Base-by-base conservation (phyloP, 2,888 invertebrate species). In the Microctonus aethiopoides region DNA sequence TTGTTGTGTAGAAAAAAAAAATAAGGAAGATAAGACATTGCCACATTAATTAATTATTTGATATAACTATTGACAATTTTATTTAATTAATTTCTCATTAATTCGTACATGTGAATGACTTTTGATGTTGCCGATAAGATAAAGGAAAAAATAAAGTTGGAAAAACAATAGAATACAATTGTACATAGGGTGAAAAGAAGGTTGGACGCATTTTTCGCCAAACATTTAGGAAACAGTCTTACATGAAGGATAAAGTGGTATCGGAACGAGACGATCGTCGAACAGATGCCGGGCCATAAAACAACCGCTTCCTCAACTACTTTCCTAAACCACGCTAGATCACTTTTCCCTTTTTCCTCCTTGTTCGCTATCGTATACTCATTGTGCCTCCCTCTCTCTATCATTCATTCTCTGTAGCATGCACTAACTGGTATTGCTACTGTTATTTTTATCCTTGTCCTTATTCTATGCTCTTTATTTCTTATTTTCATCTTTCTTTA, bases 211-310 rank as follows among this genome's bases (percentile, higher is more conserved):
- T 46, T 46, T 46, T 46, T 46, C 46, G 46, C 46, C n/a, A 16
- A 46, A 46, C 46, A 46, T 16, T 74, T 85, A 83, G 84, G 86
- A 85, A 85, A 74, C 79, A 80, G 78, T 83, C 84, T 85, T 85
- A 84, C 85, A 84, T 83, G 77, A 79, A 86, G 85, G 84, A 86
- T 86, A 86, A 86, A 86, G 86, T 86, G 85, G 86, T 86, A 86
- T 86, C 86, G 86, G 86, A 86, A 86, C 85, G 86, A 86, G 85
- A 84, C 86, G 86, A 86, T 86, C 86, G 86, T 85, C 86, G 86
- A 86, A 86, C 85, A 86, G 86, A 86, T 85, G 86, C 86, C 81
- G 82, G 80, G 82, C 83, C 82, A 86, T 86, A 86, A 86, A 86
- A 86, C 86, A 86, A 85, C 81, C 82, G 79, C 84, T 84, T 78